A percentile compares a stretch with the other conserved stretches of the same genome.
These are phyloP conservation scores for Campopleginae sp. DNA, from an alignment of 2,888 invertebrate genomes.

Conservation along the genomic window DNA sequence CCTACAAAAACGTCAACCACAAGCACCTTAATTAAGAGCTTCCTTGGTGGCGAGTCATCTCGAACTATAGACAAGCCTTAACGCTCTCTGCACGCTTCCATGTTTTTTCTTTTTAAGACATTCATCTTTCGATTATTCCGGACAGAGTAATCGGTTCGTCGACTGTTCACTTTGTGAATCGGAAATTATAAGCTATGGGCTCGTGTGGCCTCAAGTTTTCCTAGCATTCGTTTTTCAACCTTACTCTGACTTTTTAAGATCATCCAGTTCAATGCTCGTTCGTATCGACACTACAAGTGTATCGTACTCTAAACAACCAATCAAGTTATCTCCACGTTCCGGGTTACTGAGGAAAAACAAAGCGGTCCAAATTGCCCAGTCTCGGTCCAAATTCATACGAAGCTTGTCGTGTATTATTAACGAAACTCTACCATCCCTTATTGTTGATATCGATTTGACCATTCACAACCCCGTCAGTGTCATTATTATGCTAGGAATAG, in stretches of 20 bases:
- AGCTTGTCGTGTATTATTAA: conserved; percentile 27
- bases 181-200: not conserved
- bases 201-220: not conserved
- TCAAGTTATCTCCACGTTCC: not conserved
- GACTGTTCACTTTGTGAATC: not conserved
- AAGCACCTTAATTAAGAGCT: not conserved
- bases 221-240: not conserved
- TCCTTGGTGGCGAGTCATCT: not conserved
- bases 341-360: not conserved
- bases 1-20: conserved; percentile 12
- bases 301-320: not conserved
- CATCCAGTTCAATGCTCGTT: not conserved
- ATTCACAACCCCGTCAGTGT: conserved; percentile 78
- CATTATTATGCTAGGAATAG: conserved; percentile 64
- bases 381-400: not conserved
- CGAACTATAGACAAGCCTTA: not conserved
- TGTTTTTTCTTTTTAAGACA: not conserved
- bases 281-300: not conserved
- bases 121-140: not conserved
- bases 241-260: not conserved
- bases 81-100: not conserved
- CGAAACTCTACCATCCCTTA: conserved; percentile 76
- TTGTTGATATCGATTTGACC: conserved; percentile 81
- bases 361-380: not conserved
- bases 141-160: not conserved